Conservation (phyloP, 1,140 invertebrate species). For the Samia ricini region DNA sequence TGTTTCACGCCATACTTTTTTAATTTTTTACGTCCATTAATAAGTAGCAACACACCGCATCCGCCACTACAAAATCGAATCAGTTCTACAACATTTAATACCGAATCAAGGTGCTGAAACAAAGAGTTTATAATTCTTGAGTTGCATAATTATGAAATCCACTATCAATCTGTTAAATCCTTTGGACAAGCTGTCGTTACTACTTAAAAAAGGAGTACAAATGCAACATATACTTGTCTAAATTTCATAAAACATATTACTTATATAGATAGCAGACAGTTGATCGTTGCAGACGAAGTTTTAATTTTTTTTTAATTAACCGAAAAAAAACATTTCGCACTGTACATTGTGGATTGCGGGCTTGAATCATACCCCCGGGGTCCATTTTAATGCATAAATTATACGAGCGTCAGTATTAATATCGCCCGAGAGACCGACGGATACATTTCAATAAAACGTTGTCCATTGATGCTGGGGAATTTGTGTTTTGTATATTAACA, state of each 20-base stretch:
- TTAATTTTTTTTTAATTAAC: not conserved
- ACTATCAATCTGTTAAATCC: too few species aligned
- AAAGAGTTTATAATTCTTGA: too few species aligned
- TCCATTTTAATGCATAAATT: not conserved
- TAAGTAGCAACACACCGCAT: too few species aligned
- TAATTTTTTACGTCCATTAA: too few species aligned
- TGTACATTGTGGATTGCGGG: not conserved
- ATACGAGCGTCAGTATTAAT: not conserved
- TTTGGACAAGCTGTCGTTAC: too few species aligned
- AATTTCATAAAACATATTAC: not conserved
- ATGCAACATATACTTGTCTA: not conserved
- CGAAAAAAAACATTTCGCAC: not conserved
- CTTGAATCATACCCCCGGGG: not conserved
- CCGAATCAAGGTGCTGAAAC: too few species aligned
- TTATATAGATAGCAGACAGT: not conserved
- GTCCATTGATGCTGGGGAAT: not conserved
- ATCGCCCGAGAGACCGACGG: not conserved
- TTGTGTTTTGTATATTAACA: not conserved
- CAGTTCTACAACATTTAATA: too few species aligned
- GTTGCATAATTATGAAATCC: too few species aligned
- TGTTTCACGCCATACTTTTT: too few species aligned
- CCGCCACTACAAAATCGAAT: too few species aligned
- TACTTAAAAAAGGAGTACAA: too few species aligned
- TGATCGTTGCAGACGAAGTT: not conserved
- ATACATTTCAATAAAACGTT: constrained; percentile 7